phyloP scores from a whole-genome alignment of 2,797 vertebrate genomes.

The Sylvia borin region DNA sequence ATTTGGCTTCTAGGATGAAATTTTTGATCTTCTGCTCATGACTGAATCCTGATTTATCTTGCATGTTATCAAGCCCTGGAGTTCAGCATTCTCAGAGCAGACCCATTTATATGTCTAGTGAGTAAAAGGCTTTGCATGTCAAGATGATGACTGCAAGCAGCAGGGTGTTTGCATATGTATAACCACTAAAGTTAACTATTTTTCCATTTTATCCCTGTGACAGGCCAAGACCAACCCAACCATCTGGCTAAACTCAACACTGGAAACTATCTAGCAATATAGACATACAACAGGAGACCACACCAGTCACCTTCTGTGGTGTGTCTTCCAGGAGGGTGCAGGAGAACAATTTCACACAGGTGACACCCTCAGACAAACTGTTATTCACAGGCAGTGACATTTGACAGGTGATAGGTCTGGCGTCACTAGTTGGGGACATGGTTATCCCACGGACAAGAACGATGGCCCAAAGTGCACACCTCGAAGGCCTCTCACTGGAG shows the following conservation, averaged over 20 bases:
- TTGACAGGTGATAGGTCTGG: background rate
- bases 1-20: background rate
- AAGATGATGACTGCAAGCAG: background rate
- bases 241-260: background rate
- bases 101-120: background rate
- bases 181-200: background rate
- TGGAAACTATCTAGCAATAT: background rate
- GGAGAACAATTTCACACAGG: background rate
- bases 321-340: background rate
- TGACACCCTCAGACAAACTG: background rate
- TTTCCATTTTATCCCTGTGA: background rate
- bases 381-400: background rate
- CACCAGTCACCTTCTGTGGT: background rate
- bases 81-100: background rate
- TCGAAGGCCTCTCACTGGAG: background rate
- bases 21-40: background rate
- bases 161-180: background rate
- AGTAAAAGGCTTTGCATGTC: background rate
- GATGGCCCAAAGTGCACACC: rapidly evolving
- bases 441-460: rapidly evolving
- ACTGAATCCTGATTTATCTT: background rate
- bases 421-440: rapidly evolving
- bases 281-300: background rate
- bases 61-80: background rate
- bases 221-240: background rate